These are phyloP conservation scores for Cyanoliseus patagonus DNA, from an alignment of 2,113 vertebrate genomes.

Conservation along the genomic window DNA sequence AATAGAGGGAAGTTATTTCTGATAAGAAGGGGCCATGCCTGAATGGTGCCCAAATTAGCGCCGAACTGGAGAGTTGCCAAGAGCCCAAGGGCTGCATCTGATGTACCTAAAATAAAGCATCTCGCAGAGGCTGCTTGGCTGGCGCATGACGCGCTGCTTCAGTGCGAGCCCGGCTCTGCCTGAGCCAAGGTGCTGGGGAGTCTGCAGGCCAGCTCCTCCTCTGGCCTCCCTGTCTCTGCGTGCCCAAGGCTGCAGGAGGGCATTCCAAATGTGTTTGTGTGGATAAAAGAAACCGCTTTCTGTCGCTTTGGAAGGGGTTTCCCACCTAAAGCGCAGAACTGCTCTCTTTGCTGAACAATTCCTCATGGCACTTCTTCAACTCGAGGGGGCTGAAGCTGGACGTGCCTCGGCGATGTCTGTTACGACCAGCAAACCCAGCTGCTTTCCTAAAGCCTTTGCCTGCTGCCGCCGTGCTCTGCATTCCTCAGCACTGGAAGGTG, in stretches of 20 bases:
- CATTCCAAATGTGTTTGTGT: fast-evolving
- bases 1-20: neutral
- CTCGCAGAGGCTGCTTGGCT: neutral
- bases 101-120: neutral
- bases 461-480: neutral
- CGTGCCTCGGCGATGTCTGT: neutral
- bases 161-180: neutral
- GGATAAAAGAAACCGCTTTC: neutral
- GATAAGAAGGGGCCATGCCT: neutral
- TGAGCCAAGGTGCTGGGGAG: neutral
- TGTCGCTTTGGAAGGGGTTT: neutral
- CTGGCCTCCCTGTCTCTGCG: neutral
- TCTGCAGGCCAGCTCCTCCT: neutral
- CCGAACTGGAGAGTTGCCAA: neutral
- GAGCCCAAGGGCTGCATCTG: neutral
- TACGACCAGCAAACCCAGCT: neutral
- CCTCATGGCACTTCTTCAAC: neutral
- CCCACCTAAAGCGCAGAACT: neutral
- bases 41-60: neutral
- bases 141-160: fast-evolving
- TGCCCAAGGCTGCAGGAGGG: neutral
- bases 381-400: neutral
- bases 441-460: neutral
- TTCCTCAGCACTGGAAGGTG: neutral
- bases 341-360: neutral